A percentile compares a stretch with the other conserved stretches of the same genome.
These are phyloP conservation scores for Halocynthia roretzi DNA, from an alignment of 23 tunicate species.

Conservation along the genomic window DNA sequence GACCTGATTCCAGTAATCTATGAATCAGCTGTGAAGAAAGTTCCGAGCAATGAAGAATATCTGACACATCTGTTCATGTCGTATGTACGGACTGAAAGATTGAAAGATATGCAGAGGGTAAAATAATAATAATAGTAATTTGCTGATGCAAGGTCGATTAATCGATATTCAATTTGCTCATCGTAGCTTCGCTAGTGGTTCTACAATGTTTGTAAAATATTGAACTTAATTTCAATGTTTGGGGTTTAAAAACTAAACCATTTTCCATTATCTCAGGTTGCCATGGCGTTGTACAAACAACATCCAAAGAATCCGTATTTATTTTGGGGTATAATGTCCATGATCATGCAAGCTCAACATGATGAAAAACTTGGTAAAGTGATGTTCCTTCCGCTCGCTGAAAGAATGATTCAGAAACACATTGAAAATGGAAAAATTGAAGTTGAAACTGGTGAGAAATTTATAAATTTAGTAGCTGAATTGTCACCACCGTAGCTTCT, in stretches of 20 bases:
- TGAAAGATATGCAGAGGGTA: conserved; percentile 84
- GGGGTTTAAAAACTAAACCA: background rate
- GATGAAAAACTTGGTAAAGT: conserved; percentile 47
- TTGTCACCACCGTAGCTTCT: too few relatives aligned
- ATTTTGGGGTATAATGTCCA: conserved; percentile 89
- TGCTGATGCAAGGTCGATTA: too few relatives aligned
- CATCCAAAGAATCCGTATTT: conserved; percentile 70
- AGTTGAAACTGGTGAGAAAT: conserved; percentile 72
- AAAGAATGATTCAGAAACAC: conserved; percentile 83
- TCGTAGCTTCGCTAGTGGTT: background rate
- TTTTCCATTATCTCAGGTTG: conserved; percentile 39
- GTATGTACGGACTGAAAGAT: conserved; percentile 64
- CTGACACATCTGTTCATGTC: conserved; percentile 93
- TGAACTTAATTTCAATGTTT: background rate
- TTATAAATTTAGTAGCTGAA: background rate
- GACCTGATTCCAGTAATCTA: conserved; percentile 63
- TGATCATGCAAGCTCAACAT: conserved; percentile 61
- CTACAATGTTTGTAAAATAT: background rate
- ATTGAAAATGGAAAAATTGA: conserved; percentile 62
- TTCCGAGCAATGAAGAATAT: conserved; percentile 68
- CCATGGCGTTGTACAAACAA: conserved; percentile 58
- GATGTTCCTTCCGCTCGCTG: conserved; percentile 81
- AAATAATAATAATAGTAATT: too few relatives aligned
- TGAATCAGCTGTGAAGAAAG: conserved; percentile 50
- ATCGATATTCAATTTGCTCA: background rate